phyloP scores from a whole-genome alignment of 2,113 vertebrate species.

The Coryphaenoides rupestris region DNA sequence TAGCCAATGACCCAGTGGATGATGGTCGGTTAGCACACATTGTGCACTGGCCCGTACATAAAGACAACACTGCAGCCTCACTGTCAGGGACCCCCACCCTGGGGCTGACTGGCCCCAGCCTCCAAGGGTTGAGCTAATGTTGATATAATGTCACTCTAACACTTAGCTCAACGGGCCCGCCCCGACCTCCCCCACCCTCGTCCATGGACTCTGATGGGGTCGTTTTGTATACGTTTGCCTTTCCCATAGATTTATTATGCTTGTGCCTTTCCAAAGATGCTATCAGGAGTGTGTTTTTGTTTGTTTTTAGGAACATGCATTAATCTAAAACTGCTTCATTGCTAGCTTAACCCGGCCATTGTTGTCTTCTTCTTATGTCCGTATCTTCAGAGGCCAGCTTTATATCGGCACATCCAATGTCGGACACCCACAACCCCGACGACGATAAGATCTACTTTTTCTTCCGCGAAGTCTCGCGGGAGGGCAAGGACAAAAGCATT shows the following conservation, averaged over 20 bases:
- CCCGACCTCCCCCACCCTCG: too few relatives aligned
- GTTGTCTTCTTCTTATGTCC: constrained; percentile 9
- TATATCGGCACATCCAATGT: constrained; percentile 87
- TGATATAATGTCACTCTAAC: constrained; percentile 54
- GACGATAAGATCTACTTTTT: constrained; percentile 99
- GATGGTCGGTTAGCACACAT: too few relatives aligned
- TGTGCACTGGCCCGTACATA: too few relatives aligned
- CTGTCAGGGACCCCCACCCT: constrained; percentile 52
- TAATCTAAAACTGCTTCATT: too few relatives aligned
- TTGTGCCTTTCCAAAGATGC: too few relatives aligned
- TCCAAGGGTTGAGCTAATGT: constrained; percentile 51
- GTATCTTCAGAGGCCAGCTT: constrained; percentile 87
- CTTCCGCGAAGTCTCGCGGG: constrained; percentile 92
- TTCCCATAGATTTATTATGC: too few relatives aligned
- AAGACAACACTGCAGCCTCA: constrained; percentile 26
- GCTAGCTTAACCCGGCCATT: constrained; percentile 11
- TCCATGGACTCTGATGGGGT: too few relatives aligned
- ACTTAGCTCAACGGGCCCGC: neutral
- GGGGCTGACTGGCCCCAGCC: constrained; percentile 38
- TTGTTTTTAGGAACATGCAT: too few relatives aligned
- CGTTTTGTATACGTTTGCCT: too few relatives aligned
- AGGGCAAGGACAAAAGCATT: constrained; percentile 87
- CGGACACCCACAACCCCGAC: constrained; percentile 94
- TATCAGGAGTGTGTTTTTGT: too few relatives aligned
- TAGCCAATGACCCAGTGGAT: too few relatives aligned